Evolutionary conservation across 2,113 vertebrate species (phyloP).

Genomic region (Cyanoderma ruficeps): DNA sequence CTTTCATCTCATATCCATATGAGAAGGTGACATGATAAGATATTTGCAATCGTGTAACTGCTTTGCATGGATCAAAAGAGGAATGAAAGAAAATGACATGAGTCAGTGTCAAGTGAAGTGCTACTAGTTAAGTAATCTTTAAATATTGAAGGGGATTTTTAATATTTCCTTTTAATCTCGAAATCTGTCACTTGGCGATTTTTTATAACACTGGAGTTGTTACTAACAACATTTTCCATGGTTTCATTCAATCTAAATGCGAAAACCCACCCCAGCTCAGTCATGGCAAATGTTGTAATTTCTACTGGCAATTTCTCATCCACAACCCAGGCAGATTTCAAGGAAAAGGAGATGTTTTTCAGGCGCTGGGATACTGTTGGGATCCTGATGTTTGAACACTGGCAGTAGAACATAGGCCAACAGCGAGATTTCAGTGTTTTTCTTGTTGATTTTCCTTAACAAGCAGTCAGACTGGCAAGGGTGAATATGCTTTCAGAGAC

Average conservation of each 20-base stretch:
- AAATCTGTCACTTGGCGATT: slow-evolving; percentile 75
- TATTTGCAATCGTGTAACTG: slow-evolving; percentile 78
- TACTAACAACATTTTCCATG: slow-evolving; percentile 71
- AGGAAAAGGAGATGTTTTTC: slow-evolving; percentile 43
- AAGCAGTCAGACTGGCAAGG: slow-evolving; percentile 41
- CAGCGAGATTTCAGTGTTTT: slow-evolving; percentile 49
- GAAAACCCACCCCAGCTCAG: slow-evolving; percentile 46
- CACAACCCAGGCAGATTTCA: slow-evolving; percentile 17
- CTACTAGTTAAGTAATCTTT: slow-evolving; percentile 81
- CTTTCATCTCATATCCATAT: slow-evolving; percentile 73
- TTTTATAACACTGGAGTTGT: slow-evolving; percentile 58
- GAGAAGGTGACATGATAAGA: slow-evolving; percentile 77
- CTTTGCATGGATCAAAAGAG: slow-evolving; percentile 82
- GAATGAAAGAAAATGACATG: slow-evolving; percentile 78
- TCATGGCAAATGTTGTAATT: slow-evolving; percentile 50
- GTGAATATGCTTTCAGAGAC: slow-evolving; percentile 16
- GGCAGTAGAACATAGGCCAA: slow-evolving; percentile 22
- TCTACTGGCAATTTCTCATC: slow-evolving; percentile 47
- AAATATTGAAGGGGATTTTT: slow-evolving; percentile 82
- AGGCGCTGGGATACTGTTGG: slow-evolving; percentile 13
- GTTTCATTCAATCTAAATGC: slow-evolving; percentile 53
- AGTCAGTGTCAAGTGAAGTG: slow-evolving; percentile 77
- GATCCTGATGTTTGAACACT: slow-evolving; percentile 56
- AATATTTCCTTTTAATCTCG: slow-evolving; percentile 85
- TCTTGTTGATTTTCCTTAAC: slow-evolving; percentile 30